Evolutionary conservation across 2,113 vertebrate genomes (phyloP), one percentile per base, ranked within the genome.

Genomic region (Corvus hawaiiensis): DNA sequence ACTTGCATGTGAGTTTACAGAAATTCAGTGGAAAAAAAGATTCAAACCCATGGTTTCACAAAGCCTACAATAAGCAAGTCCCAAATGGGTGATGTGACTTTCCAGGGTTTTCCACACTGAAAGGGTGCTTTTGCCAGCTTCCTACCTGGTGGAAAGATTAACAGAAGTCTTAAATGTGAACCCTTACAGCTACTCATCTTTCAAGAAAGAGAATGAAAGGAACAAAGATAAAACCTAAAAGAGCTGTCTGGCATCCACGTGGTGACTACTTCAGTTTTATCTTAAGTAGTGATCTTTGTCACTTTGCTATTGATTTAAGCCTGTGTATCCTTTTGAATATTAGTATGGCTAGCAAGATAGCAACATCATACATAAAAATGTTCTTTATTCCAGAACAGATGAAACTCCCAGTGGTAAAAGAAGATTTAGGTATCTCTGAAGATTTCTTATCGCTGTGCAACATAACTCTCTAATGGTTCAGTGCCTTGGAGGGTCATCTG

Each of bases 391-490:
- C 73, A 81, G 69, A 96, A 96, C 59, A 92, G 89, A 96, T 95
- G 94, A 97, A 97, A 96, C 73, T 96, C 90, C 75, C 68, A 87
- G 83, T 91, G 93, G 88, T 95, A 94, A 97, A 84, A 94, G 94
- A 97, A 97, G 96, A 97, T 98, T 97, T 97, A 98, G 85, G 79
- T 94, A 96, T 96, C 96, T 96, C 96, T 96, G 95, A 97, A 97
- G 96, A 97, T 97, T 98, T 97, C 97, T 98, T 97, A 97, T 97
- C 96, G 8, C 91, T 77, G 55, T 63, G 94, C 90, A 97, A 91
- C 96, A 96, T 97, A 96, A 97, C 82, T 97, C 94, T 97, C 94
- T 94, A 95, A 97, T 96, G 96, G 97, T 95, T 97, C 96, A 80
- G 93, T 97, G 91, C 95, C 96, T 97, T 90, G 90, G 96, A 98